Evolutionary conservation across 2,113 vertebrate genomes (phyloP).

Genomic region (Alouatta palliata): DNA sequence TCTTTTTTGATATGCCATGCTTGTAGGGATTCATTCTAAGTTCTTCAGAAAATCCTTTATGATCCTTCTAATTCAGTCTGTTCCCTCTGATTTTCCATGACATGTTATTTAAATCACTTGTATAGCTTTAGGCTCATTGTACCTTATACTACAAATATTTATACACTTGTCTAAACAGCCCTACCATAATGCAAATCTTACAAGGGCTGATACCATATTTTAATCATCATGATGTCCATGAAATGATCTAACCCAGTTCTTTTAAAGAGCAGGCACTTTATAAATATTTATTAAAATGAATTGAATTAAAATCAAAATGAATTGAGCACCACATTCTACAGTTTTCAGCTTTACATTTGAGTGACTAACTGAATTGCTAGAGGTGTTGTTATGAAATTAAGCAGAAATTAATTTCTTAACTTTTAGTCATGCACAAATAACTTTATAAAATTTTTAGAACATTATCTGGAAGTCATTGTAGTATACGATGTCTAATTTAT

Average conservation of each 20-base stretch:
- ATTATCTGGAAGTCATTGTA: not conserved
- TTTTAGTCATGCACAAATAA: not conserved
- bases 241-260: not conserved
- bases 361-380: not conserved
- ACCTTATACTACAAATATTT: not conserved
- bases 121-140: not conserved
- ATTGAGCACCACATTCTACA: not conserved
- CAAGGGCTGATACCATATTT: not conserved
- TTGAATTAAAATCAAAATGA: not conserved
- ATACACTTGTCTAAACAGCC: not conserved
- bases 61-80: not conserved
- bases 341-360: not conserved
- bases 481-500: not conserved
- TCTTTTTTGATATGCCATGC: not conserved
- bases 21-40: not conserved
- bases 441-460: not conserved
- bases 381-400: not conserved
- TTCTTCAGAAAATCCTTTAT: not conserved
- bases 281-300: slow-evolving; percentile 31
- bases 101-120: not conserved
- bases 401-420: slow-evolving; percentile 20
- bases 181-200: not conserved
- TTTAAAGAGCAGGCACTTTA: not conserved
- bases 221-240: not conserved
- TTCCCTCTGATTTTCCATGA: not conserved